Evolutionary conservation across 2,113 vertebrate species (phyloP).

Genomic region (Tretioscincus oriximinensis): DNA sequence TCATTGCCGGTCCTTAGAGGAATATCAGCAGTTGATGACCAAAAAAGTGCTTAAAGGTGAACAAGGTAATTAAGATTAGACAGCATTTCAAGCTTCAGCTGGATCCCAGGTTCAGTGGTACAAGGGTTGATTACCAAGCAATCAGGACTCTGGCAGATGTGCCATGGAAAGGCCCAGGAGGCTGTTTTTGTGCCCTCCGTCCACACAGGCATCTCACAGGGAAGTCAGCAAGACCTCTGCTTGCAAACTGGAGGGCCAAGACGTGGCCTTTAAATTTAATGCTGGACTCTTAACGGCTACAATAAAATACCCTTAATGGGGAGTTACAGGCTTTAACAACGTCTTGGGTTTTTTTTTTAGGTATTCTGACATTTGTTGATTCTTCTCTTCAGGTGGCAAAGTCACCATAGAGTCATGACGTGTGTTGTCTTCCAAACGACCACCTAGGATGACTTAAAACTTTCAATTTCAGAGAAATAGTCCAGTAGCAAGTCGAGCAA

Average conservation of each 20-base stretch:
- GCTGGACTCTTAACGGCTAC: neutral
- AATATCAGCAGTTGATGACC: constrained; percentile 14
- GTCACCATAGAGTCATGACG: neutral
- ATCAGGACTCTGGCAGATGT: constrained; percentile 38
- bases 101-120: constrained; percentile 29
- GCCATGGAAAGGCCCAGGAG: constrained; percentile 8
- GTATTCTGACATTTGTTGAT: constrained; percentile 13
- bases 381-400: constrained; percentile 11
- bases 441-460: neutral
- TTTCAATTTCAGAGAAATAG: too few species aligned
- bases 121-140: constrained; percentile 32
- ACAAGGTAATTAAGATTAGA: constrained; percentile 20
- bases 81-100: constrained; percentile 23
- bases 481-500: too few species aligned
- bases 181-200: neutral
- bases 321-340: neutral
- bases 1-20: constrained; percentile 35
- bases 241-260: neutral
- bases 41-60: constrained; percentile 15
- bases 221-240: accelerated
- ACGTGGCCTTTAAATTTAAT: neutral
- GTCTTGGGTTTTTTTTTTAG: neutral
- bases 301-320: constrained; percentile 2
- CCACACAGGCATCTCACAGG: accelerated
- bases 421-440: neutral